Evolutionary conservation across 2,888 invertebrate species (phyloP), one percentile per base, ranked within the genome.

Genomic region (Proisotoma minuta): DNA sequence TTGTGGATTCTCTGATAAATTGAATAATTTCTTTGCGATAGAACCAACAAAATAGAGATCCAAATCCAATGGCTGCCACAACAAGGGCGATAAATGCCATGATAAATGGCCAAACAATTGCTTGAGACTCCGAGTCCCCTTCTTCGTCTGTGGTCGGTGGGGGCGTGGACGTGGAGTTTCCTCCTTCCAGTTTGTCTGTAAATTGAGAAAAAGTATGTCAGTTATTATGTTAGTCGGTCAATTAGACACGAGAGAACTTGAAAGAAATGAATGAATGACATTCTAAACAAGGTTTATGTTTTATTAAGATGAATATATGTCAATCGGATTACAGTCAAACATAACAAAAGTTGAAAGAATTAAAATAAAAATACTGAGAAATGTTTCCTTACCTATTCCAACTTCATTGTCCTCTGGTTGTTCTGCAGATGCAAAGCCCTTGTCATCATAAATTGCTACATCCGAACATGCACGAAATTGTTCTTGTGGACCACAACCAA

Each of bases 401-500:
- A 73, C 65, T 59, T 51, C 60, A 63, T 73, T 51, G 77, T 72
- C 68, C n/a, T 75, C 74, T 62, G 75, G 74, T 60, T 71, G 70
- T 58, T 71, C 73, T 22, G 71, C 68, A 0, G 75, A 71, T 24
- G 72, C 75, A 62, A 66, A 64, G 51, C 80, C 80, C 22, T 77
- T 76, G 59, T 78, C 77, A 61, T 84, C 84, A 1, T 84, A 85
- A 40, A 92, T 85, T 18, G 86, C 81, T 49, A 91, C 85, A 75
- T 92, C 91, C 0, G 91, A 86, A 72, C 91, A 91, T 0, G 89
- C 87, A 22, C 91, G 82, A 75, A 92, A 92, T 24, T 70, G 58
- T 40, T 63, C 68, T 56, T 66, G 69, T 40, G 66, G 61, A 20
- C 87, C 68, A 63, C 68, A 68, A 26, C 68, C 68, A 3, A 68